Conservation (phyloP, 2,888 invertebrate species). For the Trichogramma dendrolimi region DNA sequence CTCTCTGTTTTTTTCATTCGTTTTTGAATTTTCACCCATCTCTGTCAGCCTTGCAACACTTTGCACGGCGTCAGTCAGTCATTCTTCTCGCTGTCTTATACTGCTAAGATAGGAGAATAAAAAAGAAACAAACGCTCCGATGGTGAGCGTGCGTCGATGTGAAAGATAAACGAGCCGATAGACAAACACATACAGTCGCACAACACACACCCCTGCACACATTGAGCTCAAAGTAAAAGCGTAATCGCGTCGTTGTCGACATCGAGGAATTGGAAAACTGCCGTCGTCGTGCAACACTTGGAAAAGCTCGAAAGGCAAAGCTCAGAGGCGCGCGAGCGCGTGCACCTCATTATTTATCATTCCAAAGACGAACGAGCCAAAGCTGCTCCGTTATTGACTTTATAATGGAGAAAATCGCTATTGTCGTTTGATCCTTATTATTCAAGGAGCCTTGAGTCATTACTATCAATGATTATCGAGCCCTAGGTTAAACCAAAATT, state of each 20-base stretch:
- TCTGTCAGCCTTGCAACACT: no score
- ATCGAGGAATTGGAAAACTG: slow-evolving; percentile 17
- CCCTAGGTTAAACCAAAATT: no score
- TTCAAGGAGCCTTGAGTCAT: no score
- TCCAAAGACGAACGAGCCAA: slow-evolving; percentile 5
- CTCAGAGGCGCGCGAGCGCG: background rate
- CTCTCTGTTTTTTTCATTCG: no score
- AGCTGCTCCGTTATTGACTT: no score
- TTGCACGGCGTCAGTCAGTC: no score
- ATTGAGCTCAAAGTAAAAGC: slow-evolving; percentile 16
- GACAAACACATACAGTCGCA: background rate
- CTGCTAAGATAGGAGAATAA: no score
- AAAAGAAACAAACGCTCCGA: slow-evolving; percentile 2
- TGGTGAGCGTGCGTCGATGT: background rate
- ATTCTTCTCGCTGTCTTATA: no score
- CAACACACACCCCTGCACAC: background rate
- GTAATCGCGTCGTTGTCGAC: slow-evolving; percentile 15
- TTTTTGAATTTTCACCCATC: no score
- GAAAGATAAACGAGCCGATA: slow-evolving; percentile 24
- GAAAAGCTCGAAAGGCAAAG: background rate
- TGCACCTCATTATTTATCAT: slow-evolving; percentile 26
- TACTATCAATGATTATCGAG: no score
- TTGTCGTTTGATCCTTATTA: no score
- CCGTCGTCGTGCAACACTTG: background rate
- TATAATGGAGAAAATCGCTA: no score